phyloP scores from a whole-genome alignment of 2,888 invertebrate genomes.

The Sylvicola fuscatus region DNA sequence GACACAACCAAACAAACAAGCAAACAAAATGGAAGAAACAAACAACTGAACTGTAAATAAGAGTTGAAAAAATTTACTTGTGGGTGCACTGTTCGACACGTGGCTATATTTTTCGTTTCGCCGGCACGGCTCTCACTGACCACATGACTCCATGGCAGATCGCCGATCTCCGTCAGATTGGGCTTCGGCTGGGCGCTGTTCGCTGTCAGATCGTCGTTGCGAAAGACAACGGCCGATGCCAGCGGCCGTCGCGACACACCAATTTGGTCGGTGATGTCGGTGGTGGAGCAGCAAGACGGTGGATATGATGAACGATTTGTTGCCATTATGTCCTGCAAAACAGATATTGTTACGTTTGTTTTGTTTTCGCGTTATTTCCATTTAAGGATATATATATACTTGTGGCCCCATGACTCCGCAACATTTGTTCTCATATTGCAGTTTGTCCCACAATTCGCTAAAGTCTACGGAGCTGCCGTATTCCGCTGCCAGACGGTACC shows the following conservation, averaged over 20 bases:
- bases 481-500: slow-evolving; percentile 34
- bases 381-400: slow-evolving; percentile 7
- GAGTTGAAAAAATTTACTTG: slow-evolving; percentile 7
- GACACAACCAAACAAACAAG: too few relatives aligned
- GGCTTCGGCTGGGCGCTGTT: slow-evolving; percentile 7
- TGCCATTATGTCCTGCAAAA: slow-evolving; percentile 6
- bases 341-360: too few relatives aligned
- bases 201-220: slow-evolving; percentile 8
- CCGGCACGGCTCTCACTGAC: slow-evolving; percentile 8
- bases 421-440: slow-evolving; percentile 54
- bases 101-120: slow-evolving; percentile 9
- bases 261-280: slow-evolving; percentile 11
- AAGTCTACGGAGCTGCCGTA: slow-evolving; percentile 54
- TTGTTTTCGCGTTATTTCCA: too few relatives aligned
- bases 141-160: slow-evolving; percentile 10
- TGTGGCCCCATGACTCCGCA: slow-evolving; percentile 51
- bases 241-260: slow-evolving; percentile 10
- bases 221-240: slow-evolving; percentile 11
- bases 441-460: slow-evolving; percentile 54
- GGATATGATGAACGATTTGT: slow-evolving; percentile 12
- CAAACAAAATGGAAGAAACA: too few relatives aligned
- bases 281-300: slow-evolving; percentile 10
- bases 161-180: slow-evolving; percentile 10
- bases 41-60: slow-evolving; percentile 1
- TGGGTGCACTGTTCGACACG: slow-evolving; percentile 11